Conservation (phyloP, 1,140 invertebrate species). For the Geopemphigus sp. region DNA sequence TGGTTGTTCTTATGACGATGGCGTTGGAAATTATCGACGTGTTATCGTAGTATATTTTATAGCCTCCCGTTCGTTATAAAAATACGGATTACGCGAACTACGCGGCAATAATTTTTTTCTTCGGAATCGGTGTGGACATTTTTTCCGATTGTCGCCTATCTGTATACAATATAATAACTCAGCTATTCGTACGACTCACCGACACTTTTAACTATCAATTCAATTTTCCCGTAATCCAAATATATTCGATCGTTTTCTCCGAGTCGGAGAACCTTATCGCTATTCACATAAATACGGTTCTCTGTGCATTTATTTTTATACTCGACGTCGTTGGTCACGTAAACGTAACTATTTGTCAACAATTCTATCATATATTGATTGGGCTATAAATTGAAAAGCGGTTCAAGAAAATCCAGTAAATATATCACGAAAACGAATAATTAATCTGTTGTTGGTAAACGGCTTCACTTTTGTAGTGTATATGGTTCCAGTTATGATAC, state of each 20-base stretch:
- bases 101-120: no score
- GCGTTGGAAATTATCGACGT: no score
- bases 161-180: no score
- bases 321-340: constrained; percentile 1
- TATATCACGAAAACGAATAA: not conserved
- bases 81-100: no score
- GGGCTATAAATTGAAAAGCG: not conserved
- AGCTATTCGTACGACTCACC: not conserved
- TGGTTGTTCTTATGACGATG: no score
- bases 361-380: not conserved
- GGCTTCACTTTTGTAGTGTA: not conserved
- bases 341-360: not conserved
- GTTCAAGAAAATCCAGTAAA: not conserved
- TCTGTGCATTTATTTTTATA: constrained; percentile 13
- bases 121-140: no score
- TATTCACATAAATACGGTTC: constrained; percentile 27
- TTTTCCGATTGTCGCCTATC: no score
- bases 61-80: no score
- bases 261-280: not conserved
- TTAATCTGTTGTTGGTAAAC: not conserved
- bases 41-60: no score
- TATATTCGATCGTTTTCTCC: not conserved
- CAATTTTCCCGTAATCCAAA: constrained; percentile 39
- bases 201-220: not conserved
- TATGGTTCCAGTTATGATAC: not conserved